These are phyloP conservation scores for Naja naja DNA, from an alignment of 2,113 vertebrate species.

Conservation along the genomic window DNA sequence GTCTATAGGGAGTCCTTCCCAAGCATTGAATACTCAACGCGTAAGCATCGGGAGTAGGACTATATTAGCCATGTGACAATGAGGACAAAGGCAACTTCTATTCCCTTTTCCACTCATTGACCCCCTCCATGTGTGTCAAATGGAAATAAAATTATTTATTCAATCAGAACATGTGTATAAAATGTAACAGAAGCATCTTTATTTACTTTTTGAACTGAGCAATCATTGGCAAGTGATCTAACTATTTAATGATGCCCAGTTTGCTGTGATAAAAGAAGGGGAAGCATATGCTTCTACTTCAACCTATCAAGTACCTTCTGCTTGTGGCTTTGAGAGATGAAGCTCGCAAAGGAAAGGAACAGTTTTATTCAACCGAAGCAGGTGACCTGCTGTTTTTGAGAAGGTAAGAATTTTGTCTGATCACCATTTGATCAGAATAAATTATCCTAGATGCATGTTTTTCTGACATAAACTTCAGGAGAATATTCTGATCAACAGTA, in stretches of 20 bases:
- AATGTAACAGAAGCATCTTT: neutral
- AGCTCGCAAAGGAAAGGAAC: slow-evolving; percentile 2
- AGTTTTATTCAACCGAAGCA: slow-evolving; percentile 20
- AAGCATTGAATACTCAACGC: neutral
- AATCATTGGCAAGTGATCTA: neutral
- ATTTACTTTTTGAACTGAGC: neutral
- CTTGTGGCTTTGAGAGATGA: slow-evolving; percentile 14
- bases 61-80: neutral
- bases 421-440: slow-evolving; percentile 27
- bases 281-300: slow-evolving; percentile 24
- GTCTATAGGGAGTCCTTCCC: neutral
- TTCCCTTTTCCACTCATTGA: neutral
- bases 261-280: slow-evolving; percentile 1
- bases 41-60: neutral
- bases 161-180: neutral
- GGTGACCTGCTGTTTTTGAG: slow-evolving; percentile 4
- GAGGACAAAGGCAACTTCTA: neutral
- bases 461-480: neutral
- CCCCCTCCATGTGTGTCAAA: neutral
- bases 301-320: slow-evolving; percentile 24
- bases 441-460: slow-evolving; percentile 9
- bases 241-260: slow-evolving; percentile 20
- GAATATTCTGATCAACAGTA: slow-evolving; percentile 16
- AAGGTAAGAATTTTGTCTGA: slow-evolving; percentile 12
- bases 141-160: neutral